Conservation (phyloP, 2,113 vertebrate genomes). For the Crotophaga sulcirostris region DNA sequence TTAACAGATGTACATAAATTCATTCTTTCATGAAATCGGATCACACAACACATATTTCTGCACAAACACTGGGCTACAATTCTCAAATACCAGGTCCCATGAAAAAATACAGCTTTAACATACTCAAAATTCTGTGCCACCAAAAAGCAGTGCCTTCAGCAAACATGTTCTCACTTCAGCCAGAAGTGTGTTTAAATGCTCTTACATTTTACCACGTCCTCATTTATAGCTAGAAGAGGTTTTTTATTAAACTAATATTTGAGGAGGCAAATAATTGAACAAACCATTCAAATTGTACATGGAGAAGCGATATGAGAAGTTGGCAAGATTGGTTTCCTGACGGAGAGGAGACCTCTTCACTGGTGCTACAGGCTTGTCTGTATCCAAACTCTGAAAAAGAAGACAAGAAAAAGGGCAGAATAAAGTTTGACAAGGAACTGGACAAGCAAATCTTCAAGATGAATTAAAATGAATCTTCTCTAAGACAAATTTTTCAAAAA, state of each 20-base stretch:
- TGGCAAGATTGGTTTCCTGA: conserved; percentile 97
- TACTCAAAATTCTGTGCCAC: not conserved
- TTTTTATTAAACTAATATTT: not conserved
- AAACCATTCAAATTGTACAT: conserved; percentile 99
- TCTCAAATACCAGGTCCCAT: not conserved
- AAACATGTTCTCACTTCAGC: not conserved
- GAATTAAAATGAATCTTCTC: not conserved
- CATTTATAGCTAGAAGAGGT: not conserved
- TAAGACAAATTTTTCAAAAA: not conserved
- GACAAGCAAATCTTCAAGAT: not conserved
- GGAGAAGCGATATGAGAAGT: conserved; percentile 99
- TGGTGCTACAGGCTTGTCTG: conserved; percentile 87
- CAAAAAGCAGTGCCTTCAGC: not conserved
- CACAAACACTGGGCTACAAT: not conserved
- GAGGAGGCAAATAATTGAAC: conserved; percentile 26
- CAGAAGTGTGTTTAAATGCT: not conserved
- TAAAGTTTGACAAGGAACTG: not conserved
- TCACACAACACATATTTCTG: not conserved
- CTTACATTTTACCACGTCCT: not conserved
- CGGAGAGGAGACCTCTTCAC: conserved; percentile 91
- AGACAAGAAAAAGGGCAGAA: not conserved
- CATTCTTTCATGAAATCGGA: not conserved
- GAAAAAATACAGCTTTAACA: not conserved
- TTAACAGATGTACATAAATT: not conserved
- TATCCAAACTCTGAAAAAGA: conserved; percentile 88